Evolutionary conservation across 2,113 vertebrate species (phyloP), one percentile per base, ranked within the genome.

Genomic region (Uria aalge): DNA sequence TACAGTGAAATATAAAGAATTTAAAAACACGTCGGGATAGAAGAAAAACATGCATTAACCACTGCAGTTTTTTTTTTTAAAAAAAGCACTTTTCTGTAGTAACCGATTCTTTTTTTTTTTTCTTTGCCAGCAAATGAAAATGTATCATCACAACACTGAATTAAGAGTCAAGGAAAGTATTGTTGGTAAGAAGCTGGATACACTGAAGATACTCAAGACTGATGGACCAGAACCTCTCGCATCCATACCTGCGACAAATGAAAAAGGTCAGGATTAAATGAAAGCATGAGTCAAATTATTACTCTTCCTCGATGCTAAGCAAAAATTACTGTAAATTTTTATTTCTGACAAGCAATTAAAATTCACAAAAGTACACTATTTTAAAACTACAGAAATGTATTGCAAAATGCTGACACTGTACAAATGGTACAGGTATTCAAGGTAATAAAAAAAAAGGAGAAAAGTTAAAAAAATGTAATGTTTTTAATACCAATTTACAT

Each of bases 181-280:
- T 45, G 97, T 74, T 82, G 98, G 89, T 79, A 99, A 90, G 74
- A 98, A 98, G 69, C 96, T 93, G 36, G 97, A 97, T 36, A 97
- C 57, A 50, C 90, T 92, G 83, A 94, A 95, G 53, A 94, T 78
- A 59, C 38, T 96, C 26, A 92, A 93, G 79, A 95, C 22, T 55
- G 97, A 86, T 7, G 98, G 97, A 48, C 98, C 96, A 26, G 98
- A 99, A 55, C 99, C 99, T 90, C 98, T 98, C 7, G 99, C 99
- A 93, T 99, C 98, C 99, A 99, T 99, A 97, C 97, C 99, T 99
- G 98, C 50, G 97, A 98, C 74, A 97, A 92, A 96, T 6, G 12
- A 82, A 68, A 95, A 95, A 94, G 62, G 59, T 71, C 45, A 75
- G 63, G 36, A 56, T 96, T 94, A 94, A 94, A 88, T 34, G 41